Percentiles rank a stretch among this genome's conserved stretches.
phyloP scores from a whole-genome alignment of 2,888 invertebrate genomes.

The Cheilosia pagana region DNA sequence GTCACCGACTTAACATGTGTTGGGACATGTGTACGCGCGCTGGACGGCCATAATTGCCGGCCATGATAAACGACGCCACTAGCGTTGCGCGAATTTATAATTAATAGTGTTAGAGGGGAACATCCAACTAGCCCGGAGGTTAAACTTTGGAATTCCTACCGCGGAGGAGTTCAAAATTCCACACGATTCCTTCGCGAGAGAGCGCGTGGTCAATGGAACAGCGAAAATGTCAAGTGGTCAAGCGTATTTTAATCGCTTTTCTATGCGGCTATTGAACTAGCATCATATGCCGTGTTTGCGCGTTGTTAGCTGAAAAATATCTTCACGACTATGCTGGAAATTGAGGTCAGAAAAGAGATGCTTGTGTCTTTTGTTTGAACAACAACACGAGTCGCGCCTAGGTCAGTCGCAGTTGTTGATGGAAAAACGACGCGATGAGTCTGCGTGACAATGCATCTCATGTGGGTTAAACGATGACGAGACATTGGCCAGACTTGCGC shows the following conservation, averaged over 20 bases:
- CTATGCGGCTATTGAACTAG: constrained; percentile 20
- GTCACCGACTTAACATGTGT: constrained; percentile 69
- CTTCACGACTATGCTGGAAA: constrained; percentile 63
- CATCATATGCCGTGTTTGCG: background rate
- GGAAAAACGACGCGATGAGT: constrained; percentile 1
- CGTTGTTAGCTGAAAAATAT: constrained; percentile 33
- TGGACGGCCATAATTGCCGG: constrained; percentile 56
- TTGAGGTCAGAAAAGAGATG: constrained; percentile 52
- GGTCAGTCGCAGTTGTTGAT: constrained; percentile 53
- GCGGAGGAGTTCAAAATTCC: constrained; percentile 51
- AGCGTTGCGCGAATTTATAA: constrained; percentile 69
- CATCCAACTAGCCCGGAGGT: constrained; percentile 46
- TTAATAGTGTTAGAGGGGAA: constrained; percentile 59
- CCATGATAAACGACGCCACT: constrained; percentile 68
- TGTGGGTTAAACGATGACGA: constrained; percentile 62
- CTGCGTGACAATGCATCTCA: constrained; percentile 52
- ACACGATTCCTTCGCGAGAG: constrained; percentile 24
- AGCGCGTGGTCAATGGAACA: constrained; percentile 38
- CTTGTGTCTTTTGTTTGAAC: constrained; percentile 56
- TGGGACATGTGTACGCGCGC: constrained; percentile 67
- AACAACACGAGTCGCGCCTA: constrained; percentile 44
- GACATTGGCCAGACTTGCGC: constrained; percentile 56
- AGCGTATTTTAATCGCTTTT: constrained; percentile 66
- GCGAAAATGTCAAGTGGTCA: constrained; percentile 62
- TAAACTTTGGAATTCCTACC: constrained; percentile 52